These are phyloP conservation scores for Catharus bicknelli DNA, from an alignment of 2,113 vertebrate species.

Conservation along the genomic window DNA sequence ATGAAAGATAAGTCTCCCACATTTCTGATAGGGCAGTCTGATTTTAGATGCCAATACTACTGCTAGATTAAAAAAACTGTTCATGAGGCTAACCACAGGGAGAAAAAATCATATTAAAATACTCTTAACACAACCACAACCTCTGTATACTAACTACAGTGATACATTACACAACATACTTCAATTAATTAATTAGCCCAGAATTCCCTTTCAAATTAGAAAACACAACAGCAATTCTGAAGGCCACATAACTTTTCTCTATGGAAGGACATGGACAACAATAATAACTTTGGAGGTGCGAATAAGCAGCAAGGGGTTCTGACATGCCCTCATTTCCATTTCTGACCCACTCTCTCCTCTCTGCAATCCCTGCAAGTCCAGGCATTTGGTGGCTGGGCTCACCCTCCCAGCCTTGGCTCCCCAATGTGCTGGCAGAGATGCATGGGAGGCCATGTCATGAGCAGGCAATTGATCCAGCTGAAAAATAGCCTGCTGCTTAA, in stretches of 20 bases:
- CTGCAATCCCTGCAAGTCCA: background rate
- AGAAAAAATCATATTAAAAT: background rate
- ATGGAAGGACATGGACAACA: background rate
- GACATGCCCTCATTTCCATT: background rate
- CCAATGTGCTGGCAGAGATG: background rate
- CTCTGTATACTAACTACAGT: background rate
- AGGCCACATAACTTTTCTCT: background rate
- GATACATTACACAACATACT: background rate
- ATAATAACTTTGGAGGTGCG: background rate
- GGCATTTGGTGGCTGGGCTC: background rate
- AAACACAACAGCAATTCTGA: background rate
- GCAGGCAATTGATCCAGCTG: background rate
- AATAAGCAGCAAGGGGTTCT: background rate
- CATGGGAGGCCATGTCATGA: background rate
- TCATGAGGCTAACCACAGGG: background rate
- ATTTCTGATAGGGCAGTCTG: background rate
- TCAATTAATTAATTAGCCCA: slow-evolving; percentile 8
- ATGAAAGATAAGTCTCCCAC: background rate
- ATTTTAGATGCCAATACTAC: background rate
- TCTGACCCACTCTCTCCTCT: background rate
- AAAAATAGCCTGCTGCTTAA: background rate
- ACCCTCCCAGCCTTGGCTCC: background rate
- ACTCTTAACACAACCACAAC: background rate
- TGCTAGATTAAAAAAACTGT: background rate
- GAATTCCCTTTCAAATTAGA: background rate